Percentiles rank a stretch among this genome's conserved stretches.
These are phyloP conservation scores for Stenurella melanura DNA, from an alignment of 2,888 invertebrate genomes.

Conservation along the genomic window DNA sequence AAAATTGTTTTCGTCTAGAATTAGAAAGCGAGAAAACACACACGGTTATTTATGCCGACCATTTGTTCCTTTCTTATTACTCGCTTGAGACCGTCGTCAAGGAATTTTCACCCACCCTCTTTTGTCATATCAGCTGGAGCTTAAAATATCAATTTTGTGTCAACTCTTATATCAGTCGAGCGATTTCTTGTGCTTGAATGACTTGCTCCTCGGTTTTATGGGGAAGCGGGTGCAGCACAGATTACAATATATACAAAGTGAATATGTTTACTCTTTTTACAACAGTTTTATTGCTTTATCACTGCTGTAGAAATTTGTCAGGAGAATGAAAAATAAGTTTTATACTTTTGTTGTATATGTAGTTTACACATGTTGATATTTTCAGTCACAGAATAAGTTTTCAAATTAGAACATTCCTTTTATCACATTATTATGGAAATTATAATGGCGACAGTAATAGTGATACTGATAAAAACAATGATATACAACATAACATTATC, in stretches of 20 bases:
- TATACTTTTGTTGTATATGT: not conserved
- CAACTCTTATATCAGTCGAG: slow-evolving; percentile 29
- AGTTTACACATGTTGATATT: too few species aligned
- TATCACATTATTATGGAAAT: too few species aligned
- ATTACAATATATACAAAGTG: slow-evolving; percentile 13
- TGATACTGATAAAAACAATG: too few species aligned
- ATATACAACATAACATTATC: too few species aligned
- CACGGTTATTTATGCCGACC: slow-evolving; percentile 35
- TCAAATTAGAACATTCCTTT: too few species aligned
- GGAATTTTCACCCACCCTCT: slow-evolving; percentile 16
- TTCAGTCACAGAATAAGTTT: too few species aligned
- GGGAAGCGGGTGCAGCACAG: not conserved
- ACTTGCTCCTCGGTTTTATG: slow-evolving; percentile 14
- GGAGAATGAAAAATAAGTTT: not conserved
- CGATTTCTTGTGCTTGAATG: slow-evolving; percentile 27
- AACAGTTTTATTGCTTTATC: slow-evolving; percentile 19
- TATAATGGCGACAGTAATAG: too few species aligned
- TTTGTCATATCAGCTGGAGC: slow-evolving; percentile 32
- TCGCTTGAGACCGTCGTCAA: slow-evolving; percentile 18
- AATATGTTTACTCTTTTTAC: slow-evolving; percentile 15
- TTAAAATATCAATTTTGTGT: slow-evolving; percentile 36
- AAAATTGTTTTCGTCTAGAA: slow-evolving; percentile 31
- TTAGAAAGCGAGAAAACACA: slow-evolving; percentile 33
- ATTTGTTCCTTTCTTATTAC: slow-evolving; percentile 31
- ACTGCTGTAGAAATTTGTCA: slow-evolving; percentile 9